Base-by-base conservation (phyloP, 2,113 vertebrate genomes). In the Columbina picui region DNA sequence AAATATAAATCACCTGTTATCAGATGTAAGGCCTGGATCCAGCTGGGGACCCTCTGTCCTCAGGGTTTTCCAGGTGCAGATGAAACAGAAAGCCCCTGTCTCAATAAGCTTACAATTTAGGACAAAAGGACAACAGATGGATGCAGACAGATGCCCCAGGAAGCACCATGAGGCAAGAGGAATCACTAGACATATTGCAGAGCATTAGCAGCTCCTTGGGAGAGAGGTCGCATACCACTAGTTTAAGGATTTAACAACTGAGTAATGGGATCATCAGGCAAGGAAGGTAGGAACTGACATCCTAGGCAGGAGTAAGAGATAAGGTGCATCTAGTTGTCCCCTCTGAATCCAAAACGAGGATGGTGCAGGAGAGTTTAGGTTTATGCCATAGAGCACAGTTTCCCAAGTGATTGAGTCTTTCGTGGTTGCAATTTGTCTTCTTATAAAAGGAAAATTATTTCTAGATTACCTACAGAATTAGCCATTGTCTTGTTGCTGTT, bases 401-500 rank as follows among this genome's bases (percentile, higher is more conserved):
- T 75, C 39, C 30, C 32, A 74, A 70, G 39, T 26, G 32, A 34
- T 2, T 1, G 2, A 71, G 7, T 52, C 57, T 36, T 82, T 65
- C 45, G 30, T 82, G 23, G 20, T 49, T 82, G 53, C n/a, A 89
- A 8, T 76, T 82, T 43, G 15, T 68, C 45, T 39, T 81, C 26
- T 67, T 73, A n/a, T 68, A 53, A 90, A 85, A 94, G 25, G 49
- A 81, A 93, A 87, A 73, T 30, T 43, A 78, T 55, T 93, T 88
- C 69, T 74, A n/a, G 50, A 65, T 87, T 65, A 83, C 45, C 71
- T 47, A 34, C 1, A 3, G 52, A 82, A 83, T 82, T 55, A 64
- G 50, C 78, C 65, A 74, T 56, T 84, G 26, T 69, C 39, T 50
- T 65, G 47, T 55, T 90, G 65, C 32, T 82, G 27, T 55, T 74